Evolutionary conservation across 1,140 invertebrate species (phyloP).

Genomic region (Scaptomyza pallida): DNA sequence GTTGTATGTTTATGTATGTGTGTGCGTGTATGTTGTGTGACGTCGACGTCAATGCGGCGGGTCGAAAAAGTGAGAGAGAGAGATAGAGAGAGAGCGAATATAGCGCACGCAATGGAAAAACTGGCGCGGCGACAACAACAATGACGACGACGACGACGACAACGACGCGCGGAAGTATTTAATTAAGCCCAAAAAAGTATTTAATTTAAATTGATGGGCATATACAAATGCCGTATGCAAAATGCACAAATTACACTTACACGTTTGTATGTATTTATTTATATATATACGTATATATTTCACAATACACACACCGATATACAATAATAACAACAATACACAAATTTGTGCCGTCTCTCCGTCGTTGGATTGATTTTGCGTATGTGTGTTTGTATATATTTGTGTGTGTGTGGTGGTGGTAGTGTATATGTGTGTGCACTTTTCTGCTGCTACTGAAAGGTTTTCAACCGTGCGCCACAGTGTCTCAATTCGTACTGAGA

Average conservation of each 20-base stretch:
- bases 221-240: conserved; percentile 45
- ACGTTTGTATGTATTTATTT: not conserved
- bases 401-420: not conserved
- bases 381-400: not conserved
- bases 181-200: conserved; percentile 75
- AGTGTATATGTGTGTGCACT: conserved; percentile 30
- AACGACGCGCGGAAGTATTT: conserved; percentile 72
- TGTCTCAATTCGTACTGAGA: conserved; percentile 69
- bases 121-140: conserved; percentile 52
- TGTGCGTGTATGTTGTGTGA: conserved; percentile 22
- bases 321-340: conserved; percentile 46
- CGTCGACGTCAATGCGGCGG: conserved; percentile 40
- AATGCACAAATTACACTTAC: conserved; percentile 62
- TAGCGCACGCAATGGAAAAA: conserved; percentile 53
- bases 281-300: conserved; percentile 21
- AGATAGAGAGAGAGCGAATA: conserved; percentile 20
- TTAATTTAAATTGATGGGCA: conserved; percentile 72
- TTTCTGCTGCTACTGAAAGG: conserved; percentile 52
- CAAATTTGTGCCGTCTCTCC: conserved; percentile 50
- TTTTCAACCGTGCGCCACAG: conserved; percentile 75
- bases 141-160: conserved; percentile 47
- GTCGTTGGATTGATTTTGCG: conserved; percentile 28
- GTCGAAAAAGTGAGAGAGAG: conserved; percentile 11
- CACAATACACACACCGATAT: conserved; percentile 48
- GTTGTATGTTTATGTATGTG: conserved; percentile 8